Conservation (phyloP, 2,888 invertebrate genomes). For the Papilio elwesi region DNA sequence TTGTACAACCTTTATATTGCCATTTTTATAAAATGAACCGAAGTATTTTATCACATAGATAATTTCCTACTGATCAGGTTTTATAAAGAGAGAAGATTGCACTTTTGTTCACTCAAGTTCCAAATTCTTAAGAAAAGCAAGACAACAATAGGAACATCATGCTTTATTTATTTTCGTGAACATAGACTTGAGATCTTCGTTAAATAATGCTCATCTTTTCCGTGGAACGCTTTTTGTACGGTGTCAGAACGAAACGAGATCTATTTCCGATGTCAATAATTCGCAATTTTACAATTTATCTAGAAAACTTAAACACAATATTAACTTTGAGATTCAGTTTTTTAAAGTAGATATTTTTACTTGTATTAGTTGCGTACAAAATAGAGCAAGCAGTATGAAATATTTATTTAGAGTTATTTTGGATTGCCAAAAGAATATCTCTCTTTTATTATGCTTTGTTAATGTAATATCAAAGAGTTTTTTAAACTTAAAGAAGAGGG, state of each 20-base stretch:
- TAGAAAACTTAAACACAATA: not conserved
- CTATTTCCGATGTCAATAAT: slow-evolving; percentile 8
- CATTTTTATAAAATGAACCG: too few relatives aligned
- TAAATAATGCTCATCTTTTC: not conserved
- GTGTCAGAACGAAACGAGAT: not conserved
- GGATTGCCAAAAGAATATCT: not conserved
- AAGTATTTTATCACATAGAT: too few relatives aligned
- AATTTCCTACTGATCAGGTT: too few relatives aligned
- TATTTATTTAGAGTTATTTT: not conserved
- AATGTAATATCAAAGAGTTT: too few relatives aligned
- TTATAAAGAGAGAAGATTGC: too few relatives aligned
- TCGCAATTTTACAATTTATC: not conserved
- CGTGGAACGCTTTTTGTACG: slow-evolving; percentile 1
- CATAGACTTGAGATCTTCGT: not conserved
- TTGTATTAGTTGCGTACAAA: slow-evolving; percentile 1
- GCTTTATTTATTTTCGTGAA: not conserved
- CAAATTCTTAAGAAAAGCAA: not conserved
- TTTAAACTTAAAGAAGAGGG: too few relatives aligned
- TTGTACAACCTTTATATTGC: too few relatives aligned
- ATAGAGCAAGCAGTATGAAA: not conserved
- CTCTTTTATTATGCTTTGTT: not conserved
- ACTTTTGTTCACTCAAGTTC: not conserved
- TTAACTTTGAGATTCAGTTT: not conserved
- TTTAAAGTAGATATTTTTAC: not conserved
- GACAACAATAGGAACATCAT: not conserved